These are phyloP conservation scores for Nomada goodeniana DNA, from an alignment of 2,888 invertebrate genomes.

Conservation along the genomic window DNA sequence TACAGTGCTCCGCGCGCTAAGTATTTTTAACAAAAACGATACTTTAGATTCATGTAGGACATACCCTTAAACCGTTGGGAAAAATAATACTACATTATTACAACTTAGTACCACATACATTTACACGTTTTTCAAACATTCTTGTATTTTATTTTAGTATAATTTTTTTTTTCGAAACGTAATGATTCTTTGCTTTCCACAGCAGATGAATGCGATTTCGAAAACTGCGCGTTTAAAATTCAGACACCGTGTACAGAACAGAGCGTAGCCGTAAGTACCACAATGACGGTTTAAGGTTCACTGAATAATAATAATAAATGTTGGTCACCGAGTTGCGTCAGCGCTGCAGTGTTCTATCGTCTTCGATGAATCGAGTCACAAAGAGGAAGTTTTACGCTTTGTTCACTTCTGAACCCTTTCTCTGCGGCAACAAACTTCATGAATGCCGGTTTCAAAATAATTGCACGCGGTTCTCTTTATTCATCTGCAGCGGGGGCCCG, in stretches of 20 bases:
- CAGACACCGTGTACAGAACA: neutral
- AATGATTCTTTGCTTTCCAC: neutral
- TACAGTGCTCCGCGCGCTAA: neutral
- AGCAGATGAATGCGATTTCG: neutral
- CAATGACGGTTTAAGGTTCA: constrained; percentile 73
- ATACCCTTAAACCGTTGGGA: too few species aligned
- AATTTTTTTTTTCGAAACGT: neutral
- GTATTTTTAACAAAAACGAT: neutral
- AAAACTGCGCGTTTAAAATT: neutral
- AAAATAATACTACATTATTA: too few species aligned
- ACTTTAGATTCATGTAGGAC: too few species aligned
- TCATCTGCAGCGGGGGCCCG: neutral
- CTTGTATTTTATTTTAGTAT: neutral
- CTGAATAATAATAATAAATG: constrained; percentile 72
- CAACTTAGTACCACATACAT: too few species aligned
- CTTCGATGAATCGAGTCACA: constrained; percentile 17
- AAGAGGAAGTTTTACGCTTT: constrained; percentile 17
- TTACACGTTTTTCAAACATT: neutral
- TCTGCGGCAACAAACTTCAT: neutral
- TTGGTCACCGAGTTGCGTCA: constrained; percentile 34
- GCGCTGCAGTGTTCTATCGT: neutral
- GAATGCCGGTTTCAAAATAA: constrained; percentile 3
- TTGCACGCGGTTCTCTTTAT: neutral
- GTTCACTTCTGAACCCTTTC: constrained; percentile 13
- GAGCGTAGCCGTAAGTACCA: neutral